Percentiles rank a stretch among this genome's conserved stretches.
These are phyloP conservation scores for Apodemus agrarius DNA, from an alignment of 2,797 vertebrate species.

Conservation along the genomic window DNA sequence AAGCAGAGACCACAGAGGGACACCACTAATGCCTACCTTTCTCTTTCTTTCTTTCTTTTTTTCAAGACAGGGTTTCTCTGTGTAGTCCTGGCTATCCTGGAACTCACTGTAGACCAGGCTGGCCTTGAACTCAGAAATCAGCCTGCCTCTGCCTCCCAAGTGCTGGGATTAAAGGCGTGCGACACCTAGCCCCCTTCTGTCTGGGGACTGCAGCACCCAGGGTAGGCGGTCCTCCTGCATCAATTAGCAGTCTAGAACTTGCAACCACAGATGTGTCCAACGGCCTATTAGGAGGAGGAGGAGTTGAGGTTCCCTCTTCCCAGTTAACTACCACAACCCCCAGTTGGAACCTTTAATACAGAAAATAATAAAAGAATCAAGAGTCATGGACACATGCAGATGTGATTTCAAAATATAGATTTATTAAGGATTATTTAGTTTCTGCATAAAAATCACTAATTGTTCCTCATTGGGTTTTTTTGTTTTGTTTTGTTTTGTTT, in stretches of 20 bases:
- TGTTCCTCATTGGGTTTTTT: conserved; percentile 69
- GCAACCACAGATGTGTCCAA: too few relatives aligned
- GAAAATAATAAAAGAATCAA: neutral
- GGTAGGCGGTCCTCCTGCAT: neutral
- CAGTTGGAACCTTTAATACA: neutral
- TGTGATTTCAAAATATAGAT: conserved; percentile 81
- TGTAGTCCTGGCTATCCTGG: too few relatives aligned
- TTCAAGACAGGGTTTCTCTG: too few relatives aligned
- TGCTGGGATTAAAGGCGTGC: too few relatives aligned
- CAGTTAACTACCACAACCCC: neutral
- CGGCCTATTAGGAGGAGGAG: neutral
- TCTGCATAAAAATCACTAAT: conserved; percentile 77
- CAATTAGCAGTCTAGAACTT: too few relatives aligned
- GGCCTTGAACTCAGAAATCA: too few relatives aligned
- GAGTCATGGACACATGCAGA: conserved; percentile 2
- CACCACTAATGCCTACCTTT: too few relatives aligned
- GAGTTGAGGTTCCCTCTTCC: too few relatives aligned
- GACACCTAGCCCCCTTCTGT: neutral
- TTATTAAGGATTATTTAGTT: conserved; percentile 79
- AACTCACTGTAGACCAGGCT: too few relatives aligned
- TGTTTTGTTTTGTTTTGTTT: neutral
- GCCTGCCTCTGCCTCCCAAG: too few relatives aligned
- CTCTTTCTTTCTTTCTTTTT: too few relatives aligned
- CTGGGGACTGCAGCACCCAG: neutral
- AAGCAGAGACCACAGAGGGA: neutral